These are phyloP conservation scores for Cosmorhoe ocellata DNA, from an alignment of 2,888 invertebrate species.

Conservation along the genomic window DNA sequence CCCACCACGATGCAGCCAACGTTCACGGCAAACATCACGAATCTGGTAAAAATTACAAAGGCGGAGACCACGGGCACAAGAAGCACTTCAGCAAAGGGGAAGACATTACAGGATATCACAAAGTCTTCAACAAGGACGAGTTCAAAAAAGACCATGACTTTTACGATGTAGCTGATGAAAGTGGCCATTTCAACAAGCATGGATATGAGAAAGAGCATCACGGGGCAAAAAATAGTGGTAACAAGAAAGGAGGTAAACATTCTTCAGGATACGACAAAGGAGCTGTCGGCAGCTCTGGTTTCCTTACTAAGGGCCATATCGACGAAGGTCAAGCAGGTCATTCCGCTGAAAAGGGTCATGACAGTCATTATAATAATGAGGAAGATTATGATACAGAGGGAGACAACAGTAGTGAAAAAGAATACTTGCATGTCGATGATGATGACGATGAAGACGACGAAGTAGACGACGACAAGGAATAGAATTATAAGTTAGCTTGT, in stretches of 20 bases:
- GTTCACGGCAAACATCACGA: slow-evolving; percentile 81
- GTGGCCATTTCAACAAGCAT: slow-evolving; percentile 85
- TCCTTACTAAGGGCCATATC: slow-evolving; percentile 80
- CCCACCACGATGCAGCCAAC: slow-evolving; percentile 77
- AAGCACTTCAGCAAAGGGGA: slow-evolving; percentile 86
- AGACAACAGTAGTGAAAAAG: slow-evolving; percentile 71
- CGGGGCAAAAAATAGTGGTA: slow-evolving; percentile 78
- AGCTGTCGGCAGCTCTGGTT: slow-evolving; percentile 81
- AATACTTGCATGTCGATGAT: slow-evolving; percentile 68
- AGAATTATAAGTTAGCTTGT: slow-evolving; percentile 37
- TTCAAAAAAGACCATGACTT: slow-evolving; percentile 90
- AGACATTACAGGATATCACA: slow-evolving; percentile 87
- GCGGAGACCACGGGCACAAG: slow-evolving; percentile 81
- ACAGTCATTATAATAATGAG: slow-evolving; percentile 78
- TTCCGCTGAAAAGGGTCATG: slow-evolving; percentile 80
- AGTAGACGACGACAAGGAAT: slow-evolving; percentile 47
- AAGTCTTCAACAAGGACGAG: slow-evolving; percentile 89
- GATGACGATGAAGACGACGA: slow-evolving; percentile 54
- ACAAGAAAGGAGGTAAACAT: slow-evolving; percentile 80
- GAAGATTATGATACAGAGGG: slow-evolving; percentile 81
- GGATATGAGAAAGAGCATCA: slow-evolving; percentile 81
- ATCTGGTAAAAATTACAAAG: slow-evolving; percentile 77
- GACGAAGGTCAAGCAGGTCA: slow-evolving; percentile 80
- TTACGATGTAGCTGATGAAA: slow-evolving; percentile 87
- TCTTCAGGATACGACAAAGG: slow-evolving; percentile 78